Evolutionary conservation across 2,797 vertebrate species (phyloP).

Genomic region (Meriones psammophilus): DNA sequence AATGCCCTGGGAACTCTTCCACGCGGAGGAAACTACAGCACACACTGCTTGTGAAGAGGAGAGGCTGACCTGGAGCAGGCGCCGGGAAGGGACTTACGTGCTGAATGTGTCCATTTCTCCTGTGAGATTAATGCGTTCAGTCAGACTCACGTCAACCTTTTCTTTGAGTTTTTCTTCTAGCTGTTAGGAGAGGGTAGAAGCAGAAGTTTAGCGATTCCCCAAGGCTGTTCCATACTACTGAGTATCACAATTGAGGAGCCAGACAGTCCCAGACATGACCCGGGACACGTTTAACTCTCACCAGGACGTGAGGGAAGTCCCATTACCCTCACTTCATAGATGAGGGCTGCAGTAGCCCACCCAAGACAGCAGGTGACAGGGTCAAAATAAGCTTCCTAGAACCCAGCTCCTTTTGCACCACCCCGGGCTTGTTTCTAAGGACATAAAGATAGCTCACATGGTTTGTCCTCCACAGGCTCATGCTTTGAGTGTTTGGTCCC

Average conservation of each 20-base stretch:
- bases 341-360: not conserved
- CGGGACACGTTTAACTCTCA: not conserved
- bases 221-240: not conserved
- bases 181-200: constrained; percentile 87
- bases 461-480: not conserved
- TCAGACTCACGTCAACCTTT: constrained; percentile 95
- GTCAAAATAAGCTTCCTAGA: constrained; percentile 51
- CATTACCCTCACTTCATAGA: not conserved
- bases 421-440: not conserved
- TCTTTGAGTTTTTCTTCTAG: constrained; percentile 99
- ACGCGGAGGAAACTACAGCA: not conserved
- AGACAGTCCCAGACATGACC: not conserved
- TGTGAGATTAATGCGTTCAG: constrained; percentile 96
- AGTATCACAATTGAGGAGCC: not conserved
- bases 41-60: not conserved
- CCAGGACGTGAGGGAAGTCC: not conserved
- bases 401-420: not conserved
- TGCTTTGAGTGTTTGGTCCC: not conserved
- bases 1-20: constrained; percentile 22
- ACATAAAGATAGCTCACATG: not conserved
- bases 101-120: constrained; percentile 99
- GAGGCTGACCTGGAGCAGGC: not conserved
- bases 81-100: constrained; percentile 91
- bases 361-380: not conserved
- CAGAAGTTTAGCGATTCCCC: constrained; percentile 5